These are phyloP conservation scores for Clarias macrocephalus DNA, from an alignment of 2,113 vertebrate genomes.

Conservation along the genomic window DNA sequence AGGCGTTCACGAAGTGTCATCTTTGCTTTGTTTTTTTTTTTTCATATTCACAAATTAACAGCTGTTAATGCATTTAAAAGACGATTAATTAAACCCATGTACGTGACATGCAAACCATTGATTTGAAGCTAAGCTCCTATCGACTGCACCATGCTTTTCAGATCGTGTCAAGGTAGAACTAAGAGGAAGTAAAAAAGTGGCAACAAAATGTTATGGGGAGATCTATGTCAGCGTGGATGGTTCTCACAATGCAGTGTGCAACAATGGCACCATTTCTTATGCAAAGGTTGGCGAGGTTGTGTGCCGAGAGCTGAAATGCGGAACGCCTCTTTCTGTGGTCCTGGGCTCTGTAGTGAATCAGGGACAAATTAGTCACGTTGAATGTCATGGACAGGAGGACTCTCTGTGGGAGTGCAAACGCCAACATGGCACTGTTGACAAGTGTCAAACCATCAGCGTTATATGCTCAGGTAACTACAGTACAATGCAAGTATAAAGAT, in stretches of 20 bases:
- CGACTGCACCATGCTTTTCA: constrained; percentile 32
- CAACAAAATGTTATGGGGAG: constrained; percentile 7
- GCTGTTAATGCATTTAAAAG: neutral
- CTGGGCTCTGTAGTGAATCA: fast-evolving
- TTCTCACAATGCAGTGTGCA: constrained; percentile 43
- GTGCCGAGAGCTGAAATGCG: constrained; percentile 62
- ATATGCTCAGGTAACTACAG: constrained; percentile 60
- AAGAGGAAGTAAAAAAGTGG: fast-evolving
- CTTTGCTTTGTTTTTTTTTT: neutral
- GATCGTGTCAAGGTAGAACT: constrained; percentile 55
- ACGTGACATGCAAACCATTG: neutral
- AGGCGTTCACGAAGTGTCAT: neutral
- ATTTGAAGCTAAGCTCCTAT: neutral
- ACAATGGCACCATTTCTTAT: fast-evolving
- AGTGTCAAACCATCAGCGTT: fast-evolving
- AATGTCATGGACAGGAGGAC: constrained; percentile 38
- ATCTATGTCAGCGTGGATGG: constrained; percentile 19
- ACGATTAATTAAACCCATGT: neutral
- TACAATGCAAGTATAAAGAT: neutral
- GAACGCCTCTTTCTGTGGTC: constrained; percentile 12
- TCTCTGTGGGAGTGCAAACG: constrained; percentile 66
- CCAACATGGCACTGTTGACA: fast-evolving
- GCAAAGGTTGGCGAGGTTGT: constrained; percentile 29
- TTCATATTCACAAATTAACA: neutral
- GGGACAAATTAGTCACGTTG: constrained; percentile 36